Percentiles rank a stretch among this genome's conserved stretches.
These are phyloP conservation scores for Vimba vimba DNA, from an alignment of 2,113 vertebrate species.

Conservation along the genomic window DNA sequence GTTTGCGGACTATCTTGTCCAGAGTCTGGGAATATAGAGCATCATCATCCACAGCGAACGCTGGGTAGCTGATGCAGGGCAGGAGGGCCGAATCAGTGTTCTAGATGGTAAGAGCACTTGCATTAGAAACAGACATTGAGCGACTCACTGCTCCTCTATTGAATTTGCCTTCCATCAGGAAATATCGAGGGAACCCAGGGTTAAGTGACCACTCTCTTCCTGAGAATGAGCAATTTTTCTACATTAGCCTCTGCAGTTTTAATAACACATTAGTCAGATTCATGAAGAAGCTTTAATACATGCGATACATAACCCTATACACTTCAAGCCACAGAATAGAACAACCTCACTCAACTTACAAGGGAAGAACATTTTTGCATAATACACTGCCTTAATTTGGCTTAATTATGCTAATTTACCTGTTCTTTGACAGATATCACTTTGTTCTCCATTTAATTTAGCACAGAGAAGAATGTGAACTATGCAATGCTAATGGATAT, in stretches of 20 bases:
- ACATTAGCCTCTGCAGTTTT: conserved; percentile 31
- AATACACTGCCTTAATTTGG: conserved; percentile 34
- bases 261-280: conserved; percentile 50
- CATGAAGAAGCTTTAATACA: conserved; percentile 40
- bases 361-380: conserved; percentile 34
- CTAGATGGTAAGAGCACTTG: conserved; percentile 64
- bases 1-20: conserved; percentile 92
- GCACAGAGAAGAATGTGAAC: background rate
- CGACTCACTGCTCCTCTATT: background rate
- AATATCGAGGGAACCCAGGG: conserved; percentile 1
- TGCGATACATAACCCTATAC: conserved; percentile 17
- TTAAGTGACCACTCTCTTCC: conserved; percentile 32
- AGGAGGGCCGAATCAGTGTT: conserved; percentile 95
- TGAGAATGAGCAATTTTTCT: conserved; percentile 23
- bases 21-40: conserved; percentile 90
- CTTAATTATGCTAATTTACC: conserved; percentile 42
- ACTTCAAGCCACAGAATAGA: background rate
- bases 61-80: conserved; percentile 95
- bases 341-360: conserved; percentile 18
- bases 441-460: conserved; percentile 2
- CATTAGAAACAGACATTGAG: background rate
- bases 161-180: conserved; percentile 24
- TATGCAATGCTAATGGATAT: background rate
- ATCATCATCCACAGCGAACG: conserved; percentile 95
- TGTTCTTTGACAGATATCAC: conserved; percentile 10